These are phyloP conservation scores for Nephrotoma appendiculata DNA, from an alignment of 2,888 invertebrate species.

Conservation along the genomic window DNA sequence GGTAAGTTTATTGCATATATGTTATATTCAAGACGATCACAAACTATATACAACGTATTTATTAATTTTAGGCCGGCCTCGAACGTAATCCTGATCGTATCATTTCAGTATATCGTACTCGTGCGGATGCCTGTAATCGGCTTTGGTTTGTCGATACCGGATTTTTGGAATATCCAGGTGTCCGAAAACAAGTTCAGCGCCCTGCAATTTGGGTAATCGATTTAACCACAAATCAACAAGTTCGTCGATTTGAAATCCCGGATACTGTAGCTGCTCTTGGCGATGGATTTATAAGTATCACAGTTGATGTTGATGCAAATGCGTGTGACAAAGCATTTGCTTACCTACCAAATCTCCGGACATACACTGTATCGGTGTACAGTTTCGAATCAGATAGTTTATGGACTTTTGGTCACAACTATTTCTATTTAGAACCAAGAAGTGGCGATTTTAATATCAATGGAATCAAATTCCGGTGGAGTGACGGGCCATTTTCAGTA, in stretches of 20 bases:
- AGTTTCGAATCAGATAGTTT: constrained; percentile 44
- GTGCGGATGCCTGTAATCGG: constrained; percentile 53
- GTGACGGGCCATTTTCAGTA: constrained; percentile 63
- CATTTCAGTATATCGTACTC: constrained; percentile 56
- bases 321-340: constrained; percentile 51
- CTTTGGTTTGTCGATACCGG: constrained; percentile 73
- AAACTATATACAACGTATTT: not conserved
- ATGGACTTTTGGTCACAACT: constrained; percentile 61
- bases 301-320: constrained; percentile 42
- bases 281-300: constrained; percentile 43
- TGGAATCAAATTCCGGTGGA: constrained; percentile 61
- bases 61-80: constrained; percentile 10
- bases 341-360: constrained; percentile 43
- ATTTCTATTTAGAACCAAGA: constrained; percentile 56
- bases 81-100: constrained; percentile 24
- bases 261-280: constrained; percentile 27
- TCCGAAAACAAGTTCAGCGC: constrained; percentile 29
- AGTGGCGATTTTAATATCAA: constrained; percentile 50
- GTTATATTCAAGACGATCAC: no score
- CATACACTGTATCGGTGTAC: constrained; percentile 29
- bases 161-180: constrained; percentile 44
- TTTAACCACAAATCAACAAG: constrained; percentile 41
- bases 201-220: constrained; percentile 53
- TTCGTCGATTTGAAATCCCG: constrained; percentile 38
- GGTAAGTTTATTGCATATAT: constrained; percentile 8